Base-by-base conservation (phyloP, 2,113 vertebrate genomes). In the Gymnogyps californianus region DNA sequence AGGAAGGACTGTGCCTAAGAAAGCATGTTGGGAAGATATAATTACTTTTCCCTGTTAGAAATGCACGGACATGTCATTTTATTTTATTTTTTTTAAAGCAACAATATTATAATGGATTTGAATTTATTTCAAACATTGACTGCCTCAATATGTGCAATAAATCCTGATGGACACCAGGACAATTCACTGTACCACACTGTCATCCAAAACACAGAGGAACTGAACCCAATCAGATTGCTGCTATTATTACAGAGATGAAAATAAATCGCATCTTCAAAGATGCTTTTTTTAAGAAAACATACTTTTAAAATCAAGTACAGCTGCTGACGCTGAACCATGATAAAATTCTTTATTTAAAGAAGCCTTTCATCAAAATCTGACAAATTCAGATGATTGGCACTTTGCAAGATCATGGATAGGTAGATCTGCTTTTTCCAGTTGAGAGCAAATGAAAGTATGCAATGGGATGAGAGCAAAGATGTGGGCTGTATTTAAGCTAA, bases 401-500 rank as follows among this genome's bases (percentile, higher is more conserved):
- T 93, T 82, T 47, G 31, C n/a, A 93, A 96, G 85, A 90, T 69
- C 90, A 71, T 28, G 9, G 32, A 26, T 83, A 58, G 21, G 26
- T 47, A 31, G n/a, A 90, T 90, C 70, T 94, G 15, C 6, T 90
- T 97, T 97, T 66, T 89, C 76, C 85, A 95, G 10, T 11, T 80
- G 55, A 90, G 34, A 81, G 64, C 55, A 96, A 97, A 97, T 58
- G 67, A 69, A 93, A 96, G 46, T 20, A 57, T 83, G 72, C 44
- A 89, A 83, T 5, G 26, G 74, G 79, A 96, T 94, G 54, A 97
- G 79, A 92, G 66, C 49, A 83, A 78, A 96, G 77, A 87, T 84
- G 58, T 71, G 49, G 83, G 57, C 69, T 91, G 65, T 78, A 85
- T 93, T 98, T 97, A 94, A 91, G 65, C 89, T 96, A 96, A 92